Conservation (phyloP, 2,888 invertebrate genomes). For the Oscheius onirici region DNA sequence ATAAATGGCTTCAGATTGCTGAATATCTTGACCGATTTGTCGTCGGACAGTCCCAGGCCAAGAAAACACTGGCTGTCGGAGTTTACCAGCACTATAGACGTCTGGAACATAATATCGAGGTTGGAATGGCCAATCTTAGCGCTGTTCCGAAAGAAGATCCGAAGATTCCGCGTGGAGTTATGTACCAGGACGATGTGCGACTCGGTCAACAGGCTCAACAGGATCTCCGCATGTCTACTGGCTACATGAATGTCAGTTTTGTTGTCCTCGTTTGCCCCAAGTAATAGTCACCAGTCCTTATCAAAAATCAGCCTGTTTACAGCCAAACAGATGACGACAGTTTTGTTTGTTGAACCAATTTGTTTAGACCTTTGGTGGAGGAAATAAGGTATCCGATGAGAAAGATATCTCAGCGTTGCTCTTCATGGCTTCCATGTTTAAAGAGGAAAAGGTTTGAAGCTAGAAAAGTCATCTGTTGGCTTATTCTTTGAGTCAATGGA, state of each 20-base stretch:
- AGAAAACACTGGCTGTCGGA: conserved; percentile 95
- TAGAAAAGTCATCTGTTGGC: too few species aligned
- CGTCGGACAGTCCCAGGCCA: conserved; percentile 83
- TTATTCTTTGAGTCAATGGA: too few species aligned
- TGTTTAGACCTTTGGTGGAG: too few species aligned
- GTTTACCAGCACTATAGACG: conserved; percentile 98
- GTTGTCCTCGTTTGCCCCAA: background rate
- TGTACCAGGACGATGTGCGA: conserved; percentile 52
- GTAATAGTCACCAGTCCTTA: too few species aligned
- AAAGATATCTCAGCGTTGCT: too few species aligned
- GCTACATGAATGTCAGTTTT: conserved; percentile 20
- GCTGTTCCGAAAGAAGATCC: conserved; percentile 32
- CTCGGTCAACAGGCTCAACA: conserved; percentile 43
- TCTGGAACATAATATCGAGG: conserved; percentile 84
- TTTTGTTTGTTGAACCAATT: too few species aligned
- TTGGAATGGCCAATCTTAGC: conserved; percentile 42
- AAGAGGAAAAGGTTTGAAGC: too few species aligned
- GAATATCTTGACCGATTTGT: conserved; percentile 95
- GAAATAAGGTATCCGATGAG: too few species aligned
- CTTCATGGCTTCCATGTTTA: too few species aligned
- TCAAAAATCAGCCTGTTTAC: too few species aligned
- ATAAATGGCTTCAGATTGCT: conserved; percentile 85
- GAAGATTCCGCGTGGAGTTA: conserved; percentile 54
- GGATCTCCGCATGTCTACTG: conserved; percentile 38
- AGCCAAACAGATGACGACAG: too few species aligned